Evolutionary conservation across 2,888 invertebrate genomes (phyloP).

Genomic region (Dolomedes plantarius): DNA sequence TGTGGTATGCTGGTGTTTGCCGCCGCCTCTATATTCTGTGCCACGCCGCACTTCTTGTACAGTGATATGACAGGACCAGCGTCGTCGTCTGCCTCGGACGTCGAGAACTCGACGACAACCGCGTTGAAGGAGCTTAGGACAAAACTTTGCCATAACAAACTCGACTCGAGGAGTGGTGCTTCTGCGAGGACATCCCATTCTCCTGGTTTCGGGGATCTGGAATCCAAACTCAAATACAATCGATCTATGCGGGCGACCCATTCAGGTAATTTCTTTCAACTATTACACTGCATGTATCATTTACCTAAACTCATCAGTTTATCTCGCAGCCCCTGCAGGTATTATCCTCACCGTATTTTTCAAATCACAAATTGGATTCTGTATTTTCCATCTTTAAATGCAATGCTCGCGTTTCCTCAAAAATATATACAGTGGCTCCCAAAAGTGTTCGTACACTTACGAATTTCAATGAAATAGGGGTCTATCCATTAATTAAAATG

Average conservation of each 20-base stretch:
- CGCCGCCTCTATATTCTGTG: slow-evolving; percentile 89
- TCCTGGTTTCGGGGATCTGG: not conserved
- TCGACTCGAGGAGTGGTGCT: slow-evolving; percentile 5
- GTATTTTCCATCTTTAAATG: too few relatives aligned
- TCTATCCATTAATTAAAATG: too few relatives aligned
- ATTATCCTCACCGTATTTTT: too few relatives aligned
- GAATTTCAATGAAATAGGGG: too few relatives aligned
- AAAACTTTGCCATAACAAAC: slow-evolving; percentile 72
- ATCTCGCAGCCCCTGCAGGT: too few relatives aligned
- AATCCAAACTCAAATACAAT: slow-evolving; percentile 40
- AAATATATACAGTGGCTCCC: too few relatives aligned
- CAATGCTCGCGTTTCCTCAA: too few relatives aligned
- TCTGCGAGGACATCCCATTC: slow-evolving; percentile 10
- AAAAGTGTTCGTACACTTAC: too few relatives aligned
- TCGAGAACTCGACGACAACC: slow-evolving; percentile 58
- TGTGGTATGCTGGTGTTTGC: slow-evolving; percentile 93
- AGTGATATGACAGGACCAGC: slow-evolving; percentile 84
- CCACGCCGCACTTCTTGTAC: slow-evolving; percentile 92
- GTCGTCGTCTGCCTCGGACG: slow-evolving; percentile 79
- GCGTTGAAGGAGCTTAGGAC: slow-evolving; percentile 57
- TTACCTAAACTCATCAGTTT: too few relatives aligned
- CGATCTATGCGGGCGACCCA: slow-evolving; percentile 45
- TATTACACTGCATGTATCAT: not conserved
- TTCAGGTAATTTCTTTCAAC: slow-evolving; percentile 28
- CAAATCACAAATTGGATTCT: too few relatives aligned